Evolutionary conservation across 2,113 vertebrate species (phyloP).

Genomic region (Elanus axillaris): DNA sequence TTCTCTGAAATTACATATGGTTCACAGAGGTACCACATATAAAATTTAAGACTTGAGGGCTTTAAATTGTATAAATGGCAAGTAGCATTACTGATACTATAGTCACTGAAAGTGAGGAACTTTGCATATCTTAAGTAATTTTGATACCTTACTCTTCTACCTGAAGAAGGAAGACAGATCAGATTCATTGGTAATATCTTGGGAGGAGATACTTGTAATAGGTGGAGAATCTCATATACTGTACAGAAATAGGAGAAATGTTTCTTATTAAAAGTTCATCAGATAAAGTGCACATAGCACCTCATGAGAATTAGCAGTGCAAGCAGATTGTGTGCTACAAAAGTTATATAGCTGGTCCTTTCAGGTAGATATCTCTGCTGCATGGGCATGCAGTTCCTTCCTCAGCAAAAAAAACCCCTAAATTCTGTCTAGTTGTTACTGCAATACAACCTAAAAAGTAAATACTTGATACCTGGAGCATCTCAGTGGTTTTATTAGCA

Average conservation of each 20-base stretch:
- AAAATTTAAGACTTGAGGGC: background rate
- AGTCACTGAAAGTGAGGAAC: background rate
- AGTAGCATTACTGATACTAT: background rate
- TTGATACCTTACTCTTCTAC: background rate
- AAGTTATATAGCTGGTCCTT: background rate
- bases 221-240: fast-evolving
- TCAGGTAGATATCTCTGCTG: background rate
- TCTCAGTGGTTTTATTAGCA: background rate
- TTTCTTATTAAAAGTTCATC: background rate
- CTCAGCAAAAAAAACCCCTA: background rate
- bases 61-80: background rate
- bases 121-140: fast-evolving
- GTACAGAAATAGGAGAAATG: background rate
- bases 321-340: background rate
- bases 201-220: background rate
- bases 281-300: fast-evolving
- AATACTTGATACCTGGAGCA: background rate
- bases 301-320: fast-evolving
- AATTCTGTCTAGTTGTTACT: background rate
- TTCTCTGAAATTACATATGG: conserved; percentile 2
- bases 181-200: background rate
- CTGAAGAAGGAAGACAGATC: background rate
- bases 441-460: background rate
- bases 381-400: background rate
- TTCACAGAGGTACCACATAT: conserved; percentile 5